Evolutionary conservation across 2,797 vertebrate species (phyloP), one percentile per base, ranked within the genome.

Genomic region (Chromis chromis): DNA sequence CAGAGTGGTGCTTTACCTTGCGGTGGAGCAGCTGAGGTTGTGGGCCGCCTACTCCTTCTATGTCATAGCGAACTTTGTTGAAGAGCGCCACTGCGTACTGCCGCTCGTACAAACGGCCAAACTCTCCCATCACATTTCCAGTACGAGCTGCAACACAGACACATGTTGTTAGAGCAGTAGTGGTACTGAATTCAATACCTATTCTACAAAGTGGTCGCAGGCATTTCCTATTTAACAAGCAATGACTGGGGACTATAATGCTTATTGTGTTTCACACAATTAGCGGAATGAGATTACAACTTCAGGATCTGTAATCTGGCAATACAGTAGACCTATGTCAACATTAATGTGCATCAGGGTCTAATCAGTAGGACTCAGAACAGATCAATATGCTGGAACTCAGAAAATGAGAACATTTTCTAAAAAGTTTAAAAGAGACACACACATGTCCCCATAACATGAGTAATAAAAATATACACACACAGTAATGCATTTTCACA

Each of bases 21-120:
- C 97, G 95, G 81, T 96, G 97, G 0, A 99, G 94, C 3, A 99
- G 95, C 92, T 99, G 97, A 0, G 96, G 71, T 76, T 98, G 97
- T 0, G 94, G 96, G 0, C 92, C 90, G 0, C 95, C 96, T 0
- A 94, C 93, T 58, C 96, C 97, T 86, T 98, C 97, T 0, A 98
- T 92, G 84, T 98, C 97, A 62, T 96, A 96, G 49, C 97, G 96
- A 74, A 97, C 92, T 22, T 95, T 97, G 90, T 95, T 97, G 89
- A 98, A 98, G 70, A 99, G 96, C 0, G 97, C 96, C 0, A 98
- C 94, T 0, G 95, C 94, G 1, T 96, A 97, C 86, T 98, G 97
- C 86, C 96, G 95, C 87, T 93, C 87, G 2, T 96, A 98, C 60
- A 96, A 94, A 0, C 14, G 89, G 14, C 95, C 91, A 46, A 98